Base-by-base conservation (phyloP, 2,113 vertebrate species). In the Mixornis gularis region DNA sequence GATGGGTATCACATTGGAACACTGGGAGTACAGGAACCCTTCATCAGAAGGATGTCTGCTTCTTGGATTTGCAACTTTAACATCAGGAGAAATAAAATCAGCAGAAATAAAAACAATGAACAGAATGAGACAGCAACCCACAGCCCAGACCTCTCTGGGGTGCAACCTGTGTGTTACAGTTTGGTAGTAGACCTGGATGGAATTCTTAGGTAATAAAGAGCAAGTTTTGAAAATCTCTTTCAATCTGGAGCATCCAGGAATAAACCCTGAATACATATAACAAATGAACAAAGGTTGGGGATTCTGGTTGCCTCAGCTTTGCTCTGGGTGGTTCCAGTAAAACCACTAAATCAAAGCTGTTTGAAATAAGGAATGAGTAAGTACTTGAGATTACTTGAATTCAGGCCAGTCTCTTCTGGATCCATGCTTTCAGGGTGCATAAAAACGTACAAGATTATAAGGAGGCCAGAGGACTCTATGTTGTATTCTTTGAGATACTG, bases 381-480 rank as follows among this genome's bases (percentile, higher is more conserved):
- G 93, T 85, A 90, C 90, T 94, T 85, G 51, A 93, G 87, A 85
- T 64, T 4, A n/a, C 48, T 93, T 95, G 74, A 95, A 73, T 85
- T 71, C 29, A 60, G 80, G 52, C 74, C 94, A 87, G 74, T 82
- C 43, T 85, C 12, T 72, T 85, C 82, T 87, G 85, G 59, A 81
- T 65, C 63, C 7, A 3, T 59, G 59, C 66, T 91, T 91, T 92
- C 43, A 63, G 38, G 53, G 26, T 72, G 30, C 29, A 30, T 82
- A 40, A 68, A 91, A 87, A 91, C 60, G 32, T 27, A 66, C 27
- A 85, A 79, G n/a, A 72, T 36, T 0, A 0, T 24, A 65, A 58
- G 53, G 62, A 76, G 26, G 24, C 69, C 63, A 51, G 92, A 72
- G n/a, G 12, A 49, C 58, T 88, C 16, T 52, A 7, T 68, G 22